Conservation (phyloP, 1,140 invertebrate species). For the Drosophila lacertosa region DNA sequence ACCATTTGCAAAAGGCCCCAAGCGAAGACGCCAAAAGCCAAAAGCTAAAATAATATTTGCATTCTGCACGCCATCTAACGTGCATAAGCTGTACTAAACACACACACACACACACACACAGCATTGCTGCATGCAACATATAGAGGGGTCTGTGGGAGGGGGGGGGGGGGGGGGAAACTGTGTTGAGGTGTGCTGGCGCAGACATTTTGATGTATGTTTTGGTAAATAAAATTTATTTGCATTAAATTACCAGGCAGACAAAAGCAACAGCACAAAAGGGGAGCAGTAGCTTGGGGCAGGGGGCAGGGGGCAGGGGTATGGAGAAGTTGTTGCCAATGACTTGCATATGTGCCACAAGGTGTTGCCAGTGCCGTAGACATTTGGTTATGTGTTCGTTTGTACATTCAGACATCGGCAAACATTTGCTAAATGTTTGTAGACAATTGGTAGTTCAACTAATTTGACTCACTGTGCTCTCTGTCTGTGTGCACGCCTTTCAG, state of each 20-base stretch:
- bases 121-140: conserved; percentile 31
- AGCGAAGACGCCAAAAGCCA: conserved; percentile 61
- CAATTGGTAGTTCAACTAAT: conserved; percentile 81
- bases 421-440: conserved; percentile 82
- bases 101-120: conserved; percentile 49
- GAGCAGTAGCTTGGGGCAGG: neutral
- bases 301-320: neutral
- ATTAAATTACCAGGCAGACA: conserved; percentile 78
- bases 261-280: conserved; percentile 37
- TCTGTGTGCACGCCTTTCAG: conserved; percentile 12
- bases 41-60: conserved; percentile 82
- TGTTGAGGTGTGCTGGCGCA: conserved; percentile 60
- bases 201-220: conserved; percentile 83
- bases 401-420: conserved; percentile 59
- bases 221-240: conserved; percentile 82
- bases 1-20: conserved; percentile 67
- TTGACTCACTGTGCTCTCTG: conserved; percentile 55
- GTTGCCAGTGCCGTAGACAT: conserved; percentile 32
- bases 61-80: conserved; percentile 81
- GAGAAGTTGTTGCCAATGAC: conserved; percentile 27
- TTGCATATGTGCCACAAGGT: conserved; percentile 48
- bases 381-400: conserved; percentile 8
- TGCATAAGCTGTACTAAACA: conserved; percentile 62
- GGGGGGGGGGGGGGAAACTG: neutral
- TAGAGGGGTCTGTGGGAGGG: neutral